These are phyloP conservation scores for Megalops cyprinoides DNA, from an alignment of 2,797 vertebrate species.

Conservation along the genomic window DNA sequence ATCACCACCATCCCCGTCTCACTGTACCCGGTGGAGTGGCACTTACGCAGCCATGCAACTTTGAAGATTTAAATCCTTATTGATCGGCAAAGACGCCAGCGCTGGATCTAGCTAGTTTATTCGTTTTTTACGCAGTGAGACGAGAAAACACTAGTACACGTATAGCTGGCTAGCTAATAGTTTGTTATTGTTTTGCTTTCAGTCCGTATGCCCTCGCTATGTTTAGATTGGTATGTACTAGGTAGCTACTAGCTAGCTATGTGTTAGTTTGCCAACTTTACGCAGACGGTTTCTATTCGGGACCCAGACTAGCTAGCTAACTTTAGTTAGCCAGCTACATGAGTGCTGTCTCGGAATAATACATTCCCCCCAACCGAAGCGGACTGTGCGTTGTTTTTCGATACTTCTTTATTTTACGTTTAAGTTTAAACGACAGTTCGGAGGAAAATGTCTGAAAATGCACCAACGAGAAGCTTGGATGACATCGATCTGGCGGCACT, in stretches of 20 bases:
- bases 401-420: neutral
- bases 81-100: no score
- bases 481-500: constrained; percentile 75
- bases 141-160: neutral
- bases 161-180: neutral
- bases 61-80: constrained; percentile 2
- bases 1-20: neutral
- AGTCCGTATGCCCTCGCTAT: neutral
- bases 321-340: constrained; percentile 1
- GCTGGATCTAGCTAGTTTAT: neutral
- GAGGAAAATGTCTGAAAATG: constrained; percentile 66
- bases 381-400: neutral
- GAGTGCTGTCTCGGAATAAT: neutral
- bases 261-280: constrained; percentile 1
- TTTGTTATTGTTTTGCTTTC: no score
- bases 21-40: neutral
- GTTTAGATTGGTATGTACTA: neutral
- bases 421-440: constrained; percentile 8
- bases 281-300: neutral
- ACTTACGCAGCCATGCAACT: neutral
- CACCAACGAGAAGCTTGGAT: constrained; percentile 75
- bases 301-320: neutral
- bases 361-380: neutral
- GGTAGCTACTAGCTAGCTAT: neutral
- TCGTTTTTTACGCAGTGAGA: neutral